These are phyloP conservation scores for Belgica antarctica DNA, from an alignment of 2,888 invertebrate species.

Conservation along the genomic window DNA sequence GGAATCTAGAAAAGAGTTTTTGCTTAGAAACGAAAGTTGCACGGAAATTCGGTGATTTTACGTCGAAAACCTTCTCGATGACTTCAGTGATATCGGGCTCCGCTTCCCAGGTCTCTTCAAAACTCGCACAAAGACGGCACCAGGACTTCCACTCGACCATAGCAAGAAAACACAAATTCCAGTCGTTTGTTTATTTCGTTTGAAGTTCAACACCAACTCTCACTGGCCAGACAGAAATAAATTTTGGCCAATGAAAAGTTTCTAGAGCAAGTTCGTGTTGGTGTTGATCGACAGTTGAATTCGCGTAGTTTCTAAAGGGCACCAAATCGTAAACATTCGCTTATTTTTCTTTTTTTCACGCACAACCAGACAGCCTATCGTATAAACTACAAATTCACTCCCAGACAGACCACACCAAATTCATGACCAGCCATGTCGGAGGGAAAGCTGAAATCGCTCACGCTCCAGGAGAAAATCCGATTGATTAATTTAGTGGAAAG, in stretches of 20 bases:
- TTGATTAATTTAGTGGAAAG: conserved; percentile 25
- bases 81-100: background rate
- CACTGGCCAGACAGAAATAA: no score
- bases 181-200: no score
- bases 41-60: background rate
- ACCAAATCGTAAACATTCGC: no score
- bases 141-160: background rate
- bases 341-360: background rate
- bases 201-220: no score
- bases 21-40: background rate
- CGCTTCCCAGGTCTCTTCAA: background rate
- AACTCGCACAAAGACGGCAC: background rate
- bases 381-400: background rate
- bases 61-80: background rate
- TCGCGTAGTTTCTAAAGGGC: no score
- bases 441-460: conserved; percentile 28
- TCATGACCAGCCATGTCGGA: background rate
- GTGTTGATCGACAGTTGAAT: no score
- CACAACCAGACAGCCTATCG: no score
- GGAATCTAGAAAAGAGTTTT: background rate
- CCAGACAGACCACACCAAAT: background rate
- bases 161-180: background rate
- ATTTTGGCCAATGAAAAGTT: no score
- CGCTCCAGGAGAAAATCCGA: conserved; percentile 20
- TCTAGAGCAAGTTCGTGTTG: no score